Evolutionary conservation across 2,888 invertebrate species (phyloP), one percentile per base, ranked within the genome.

Genomic region (Aporophyla nigra): DNA sequence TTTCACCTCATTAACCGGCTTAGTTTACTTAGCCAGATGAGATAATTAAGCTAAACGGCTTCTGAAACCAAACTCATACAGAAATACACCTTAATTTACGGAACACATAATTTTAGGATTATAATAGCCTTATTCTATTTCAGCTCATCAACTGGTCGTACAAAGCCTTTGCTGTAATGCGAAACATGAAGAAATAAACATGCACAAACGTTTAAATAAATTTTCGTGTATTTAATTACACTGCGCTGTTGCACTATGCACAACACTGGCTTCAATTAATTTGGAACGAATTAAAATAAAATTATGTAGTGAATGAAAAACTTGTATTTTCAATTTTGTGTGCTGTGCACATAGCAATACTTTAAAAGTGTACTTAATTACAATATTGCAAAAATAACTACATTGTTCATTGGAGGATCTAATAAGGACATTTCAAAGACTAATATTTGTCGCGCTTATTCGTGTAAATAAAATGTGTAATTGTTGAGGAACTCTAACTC

Each of bases 111-210:
- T 62, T 78, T 53, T n/a, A 51, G 12, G 21, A 74, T 61, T 46
- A 21, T 21, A 85, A 68, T 51, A 62, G 16, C 33, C 43, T 72
- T 51, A 59, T 85, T 85, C 70, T 63, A 68, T 88, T 95, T 87
- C 94, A 97, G 97, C 94, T 97, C 72, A 96, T 97, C 90, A 96
- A 97, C 90, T 97, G 97, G 97, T 93, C 97, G 14, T 97, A 96
- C 90, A 97, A 97, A 93, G 96, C 95, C 2, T 97, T 97, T 84
- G 96, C 97, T 71, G 96, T 97, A 24, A 96, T 97, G 93, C 94
- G 96, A 61, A 96, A 95, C 80, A 95, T 94, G 95, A 96, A 96
- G 91, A 96, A 95, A 91, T 95, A 92, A 92, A 88, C 58, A 76
- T 63, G 46, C 66, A 78, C 71, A 75, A 78, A 80, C 70, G 43